Evolutionary conservation across 2,113 vertebrate genomes (phyloP).

Genomic region (Typhlomys cinereus): DNA sequence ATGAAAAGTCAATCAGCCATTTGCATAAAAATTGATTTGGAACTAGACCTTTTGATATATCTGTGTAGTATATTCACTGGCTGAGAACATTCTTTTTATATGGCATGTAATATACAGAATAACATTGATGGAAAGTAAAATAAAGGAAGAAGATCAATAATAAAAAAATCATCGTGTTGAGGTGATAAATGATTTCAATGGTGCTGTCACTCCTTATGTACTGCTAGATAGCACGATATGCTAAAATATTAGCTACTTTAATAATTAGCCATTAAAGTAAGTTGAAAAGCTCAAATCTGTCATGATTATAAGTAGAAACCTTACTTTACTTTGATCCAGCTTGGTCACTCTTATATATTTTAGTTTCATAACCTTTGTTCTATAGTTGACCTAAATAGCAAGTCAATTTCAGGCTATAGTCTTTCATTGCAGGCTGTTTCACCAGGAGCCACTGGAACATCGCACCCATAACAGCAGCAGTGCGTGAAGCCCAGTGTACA

Average conservation of each 20-base stretch:
- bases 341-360: too few species aligned
- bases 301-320: background rate
- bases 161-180: background rate
- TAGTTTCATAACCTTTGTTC: too few species aligned
- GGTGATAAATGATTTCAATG: background rate
- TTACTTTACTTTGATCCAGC: background rate
- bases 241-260: background rate
- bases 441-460: too few species aligned
- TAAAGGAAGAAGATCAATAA: background rate
- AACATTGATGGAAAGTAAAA: background rate
- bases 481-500: too few species aligned
- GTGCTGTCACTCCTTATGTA: background rate
- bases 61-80: background rate
- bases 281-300: background rate
- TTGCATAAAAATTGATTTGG: background rate
- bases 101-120: conserved; percentile 33
- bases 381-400: too few species aligned
- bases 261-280: background rate
- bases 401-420: too few species aligned
- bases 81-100: background rate
- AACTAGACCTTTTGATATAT: background rate
- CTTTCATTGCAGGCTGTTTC: too few species aligned
- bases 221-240: background rate
- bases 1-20: background rate
- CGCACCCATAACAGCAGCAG: too few species aligned